Conservation (phyloP, 2,113 vertebrate genomes). For the Tenrec ecaudatus region DNA sequence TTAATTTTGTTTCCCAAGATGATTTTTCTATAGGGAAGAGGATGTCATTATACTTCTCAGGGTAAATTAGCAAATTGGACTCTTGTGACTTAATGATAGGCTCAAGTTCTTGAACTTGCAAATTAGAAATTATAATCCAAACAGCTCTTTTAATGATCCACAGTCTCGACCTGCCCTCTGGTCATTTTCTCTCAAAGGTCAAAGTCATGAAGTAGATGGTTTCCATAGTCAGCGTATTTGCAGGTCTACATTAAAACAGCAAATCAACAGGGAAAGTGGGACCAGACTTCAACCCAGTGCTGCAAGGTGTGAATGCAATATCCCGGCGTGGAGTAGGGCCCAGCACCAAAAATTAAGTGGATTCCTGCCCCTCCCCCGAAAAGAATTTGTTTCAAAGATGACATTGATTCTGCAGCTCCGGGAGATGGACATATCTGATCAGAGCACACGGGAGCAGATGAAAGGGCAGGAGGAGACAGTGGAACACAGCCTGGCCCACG, state of each 20-base stretch:
- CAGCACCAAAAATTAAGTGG: no score
- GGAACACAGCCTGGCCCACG: no score
- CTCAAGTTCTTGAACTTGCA: constrained; percentile 54
- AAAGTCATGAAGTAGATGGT: constrained; percentile 5
- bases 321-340: no score
- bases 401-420: no score
- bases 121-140: constrained; percentile 51
- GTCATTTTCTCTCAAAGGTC: constrained; percentile 15
- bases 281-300: no score
- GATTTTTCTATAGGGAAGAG: constrained; percentile 51
- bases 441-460: no score
- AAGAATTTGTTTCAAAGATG: no score
- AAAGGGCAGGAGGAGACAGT: no score
- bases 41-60: constrained; percentile 63
- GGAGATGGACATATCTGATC: no score
- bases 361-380: no score
- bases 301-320: no score
- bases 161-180: neutral
- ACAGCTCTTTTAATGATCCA: constrained; percentile 19
- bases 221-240: neutral
- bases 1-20: constrained; percentile 67
- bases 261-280: no score
- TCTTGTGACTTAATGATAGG: constrained; percentile 65
- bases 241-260: neutral
- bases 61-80: constrained; percentile 61